phyloP scores from a whole-genome alignment of 2,888 invertebrate genomes.

The Myopa tessellatipennis region DNA sequence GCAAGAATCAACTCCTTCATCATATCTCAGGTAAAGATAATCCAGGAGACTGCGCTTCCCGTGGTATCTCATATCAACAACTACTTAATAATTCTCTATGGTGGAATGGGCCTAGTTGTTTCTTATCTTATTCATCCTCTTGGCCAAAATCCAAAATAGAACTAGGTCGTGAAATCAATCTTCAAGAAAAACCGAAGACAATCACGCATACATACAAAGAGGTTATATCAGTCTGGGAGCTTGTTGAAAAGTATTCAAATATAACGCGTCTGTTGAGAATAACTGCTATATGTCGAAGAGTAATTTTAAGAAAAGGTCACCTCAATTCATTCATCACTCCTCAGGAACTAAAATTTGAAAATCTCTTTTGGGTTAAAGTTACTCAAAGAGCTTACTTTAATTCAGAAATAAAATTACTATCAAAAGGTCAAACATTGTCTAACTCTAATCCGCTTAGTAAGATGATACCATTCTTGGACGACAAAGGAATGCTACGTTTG shows the following conservation, averaged over 20 bases:
- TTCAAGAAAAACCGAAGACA: neutral
- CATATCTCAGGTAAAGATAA: neutral
- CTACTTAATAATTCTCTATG: neutral
- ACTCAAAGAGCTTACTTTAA: too few relatives aligned
- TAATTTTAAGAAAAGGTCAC: neutral
- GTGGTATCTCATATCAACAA: neutral
- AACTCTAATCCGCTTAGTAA: too few relatives aligned
- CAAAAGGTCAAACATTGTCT: too few relatives aligned
- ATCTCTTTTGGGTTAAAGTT: too few relatives aligned
- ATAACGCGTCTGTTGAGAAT: neutral
- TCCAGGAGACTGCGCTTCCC: neutral
- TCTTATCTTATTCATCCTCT: neutral
- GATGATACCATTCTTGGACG: too few relatives aligned
- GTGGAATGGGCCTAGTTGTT: neutral
- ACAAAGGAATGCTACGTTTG: too few relatives aligned
- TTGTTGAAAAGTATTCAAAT: neutral
- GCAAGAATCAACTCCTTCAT: neutral
- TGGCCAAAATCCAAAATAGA: too few relatives aligned
- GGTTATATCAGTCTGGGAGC: neutral
- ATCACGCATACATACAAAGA: conserved; percentile 29
- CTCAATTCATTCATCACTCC: neutral
- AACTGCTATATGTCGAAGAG: neutral
- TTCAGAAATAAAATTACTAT: too few relatives aligned
- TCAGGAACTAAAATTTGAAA: neutral
- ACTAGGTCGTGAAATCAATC: conserved; percentile 18